Evolutionary conservation across 2,113 vertebrate genomes (phyloP).

Genomic region (Diphyllodes magnificus): DNA sequence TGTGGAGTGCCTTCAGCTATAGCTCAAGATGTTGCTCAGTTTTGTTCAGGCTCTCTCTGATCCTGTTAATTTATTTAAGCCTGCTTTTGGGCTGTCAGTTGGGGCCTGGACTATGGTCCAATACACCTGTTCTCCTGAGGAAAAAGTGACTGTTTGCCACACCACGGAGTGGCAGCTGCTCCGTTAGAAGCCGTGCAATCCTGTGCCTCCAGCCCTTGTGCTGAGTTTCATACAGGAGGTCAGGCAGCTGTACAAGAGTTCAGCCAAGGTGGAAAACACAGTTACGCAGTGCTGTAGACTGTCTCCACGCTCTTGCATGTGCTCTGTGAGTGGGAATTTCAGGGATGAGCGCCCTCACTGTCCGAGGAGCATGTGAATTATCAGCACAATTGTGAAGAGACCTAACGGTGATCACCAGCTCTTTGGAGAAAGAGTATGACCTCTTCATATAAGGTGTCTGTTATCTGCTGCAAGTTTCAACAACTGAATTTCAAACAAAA

Average conservation of each 20-base stretch:
- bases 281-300: background rate
- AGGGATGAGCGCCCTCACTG: background rate
- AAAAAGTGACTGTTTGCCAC: background rate
- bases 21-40: background rate
- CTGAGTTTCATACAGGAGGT: background rate
- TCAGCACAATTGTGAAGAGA: background rate
- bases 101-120: background rate
- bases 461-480: background rate
- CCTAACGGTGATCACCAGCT: background rate
- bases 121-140: background rate
- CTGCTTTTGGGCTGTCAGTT: background rate
- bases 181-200: no score
- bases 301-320: background rate
- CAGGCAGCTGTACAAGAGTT: background rate
- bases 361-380: background rate
- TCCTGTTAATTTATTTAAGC: background rate
- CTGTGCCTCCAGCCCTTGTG: background rate
- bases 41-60: background rate
- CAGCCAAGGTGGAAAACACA: background rate
- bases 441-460: background rate
- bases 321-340: background rate
- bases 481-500: background rate
- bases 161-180: background rate
- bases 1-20: background rate
- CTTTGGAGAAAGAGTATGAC: background rate